Evolutionary conservation across 2,113 vertebrate species (phyloP).

Genomic region (Melospiza melodia): DNA sequence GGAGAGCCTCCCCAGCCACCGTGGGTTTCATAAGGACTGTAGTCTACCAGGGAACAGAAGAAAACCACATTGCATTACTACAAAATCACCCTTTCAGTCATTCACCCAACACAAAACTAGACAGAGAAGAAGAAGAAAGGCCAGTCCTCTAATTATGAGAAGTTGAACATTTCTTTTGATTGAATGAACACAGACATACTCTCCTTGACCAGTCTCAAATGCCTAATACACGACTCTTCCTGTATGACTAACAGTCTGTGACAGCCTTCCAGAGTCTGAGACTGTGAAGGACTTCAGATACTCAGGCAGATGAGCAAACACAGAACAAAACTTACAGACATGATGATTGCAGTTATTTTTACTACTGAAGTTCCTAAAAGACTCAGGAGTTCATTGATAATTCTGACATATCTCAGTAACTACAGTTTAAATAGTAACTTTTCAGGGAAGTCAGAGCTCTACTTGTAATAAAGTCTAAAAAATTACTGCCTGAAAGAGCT

Average conservation of each 20-base stretch:
- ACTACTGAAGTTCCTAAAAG: not conserved
- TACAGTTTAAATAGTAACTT: not conserved
- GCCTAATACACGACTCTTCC: not conserved
- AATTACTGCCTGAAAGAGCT: not conserved
- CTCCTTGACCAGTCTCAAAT: rapidly evolving
- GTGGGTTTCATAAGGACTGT: conserved; percentile 87
- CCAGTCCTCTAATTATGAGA: not conserved
- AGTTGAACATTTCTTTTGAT: not conserved
- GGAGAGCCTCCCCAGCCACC: conserved; percentile 85
- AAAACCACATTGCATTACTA: not conserved
- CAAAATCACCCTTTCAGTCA: not conserved
- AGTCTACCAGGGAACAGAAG: conserved; percentile 76
- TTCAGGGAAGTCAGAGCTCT: not conserved
- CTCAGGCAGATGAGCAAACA: not conserved
- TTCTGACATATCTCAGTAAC: not conserved
- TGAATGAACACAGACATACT: not conserved
- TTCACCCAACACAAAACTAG: not conserved
- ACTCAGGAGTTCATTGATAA: not conserved
- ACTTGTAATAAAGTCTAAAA: not conserved
- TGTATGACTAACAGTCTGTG: not conserved
- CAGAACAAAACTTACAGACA: not conserved
- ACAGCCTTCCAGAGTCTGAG: not conserved
- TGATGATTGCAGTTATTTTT: not conserved
- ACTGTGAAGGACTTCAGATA: not conserved
- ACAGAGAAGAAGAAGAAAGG: not conserved